A percentile compares a stretch with the other conserved stretches of the same genome.
phyloP scores from a whole-genome alignment of 37 sponge, comb jelly and placozoan species.

The Hormiphora californensis region DNA sequence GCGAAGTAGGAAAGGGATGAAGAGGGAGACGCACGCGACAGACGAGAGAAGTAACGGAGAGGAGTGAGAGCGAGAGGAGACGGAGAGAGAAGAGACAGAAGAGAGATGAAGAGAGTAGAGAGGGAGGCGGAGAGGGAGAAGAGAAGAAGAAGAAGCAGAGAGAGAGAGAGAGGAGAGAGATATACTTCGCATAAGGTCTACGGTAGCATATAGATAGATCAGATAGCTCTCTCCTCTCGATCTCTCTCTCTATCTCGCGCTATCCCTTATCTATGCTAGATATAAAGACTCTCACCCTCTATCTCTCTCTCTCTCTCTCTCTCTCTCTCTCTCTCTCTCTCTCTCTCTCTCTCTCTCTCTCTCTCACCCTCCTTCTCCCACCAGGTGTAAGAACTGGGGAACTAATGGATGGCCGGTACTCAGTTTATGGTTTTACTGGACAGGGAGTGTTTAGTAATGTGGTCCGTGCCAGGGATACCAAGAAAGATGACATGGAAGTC shows the following conservation, averaged over 20 bases:
- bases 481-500: conserved; percentile 77
- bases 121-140: not conserved
- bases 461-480: conserved; percentile 85
- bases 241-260: too few relatives aligned
- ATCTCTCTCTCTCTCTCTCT: too few relatives aligned
- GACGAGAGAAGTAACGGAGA: not conserved
- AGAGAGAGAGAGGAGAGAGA: not conserved
- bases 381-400: conserved; percentile 91
- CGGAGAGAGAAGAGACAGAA: not conserved
- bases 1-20: not conserved
- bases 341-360: too few relatives aligned
- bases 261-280: too few relatives aligned
- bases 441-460: conserved; percentile 99
- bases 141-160: not conserved
- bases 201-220: too few relatives aligned
- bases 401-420: conserved; percentile 84
- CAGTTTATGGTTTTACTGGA: conserved; percentile 92
- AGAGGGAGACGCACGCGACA: not conserved
- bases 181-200: not conserved
- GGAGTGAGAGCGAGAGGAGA: not conserved
- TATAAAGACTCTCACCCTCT: too few relatives aligned
- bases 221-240: too few relatives aligned
- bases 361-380: too few relatives aligned
- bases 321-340: too few relatives aligned
- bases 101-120: too few relatives aligned